Base-by-base conservation (phyloP, 2,113 vertebrate species). In the Gallinago jamesoni region DNA sequence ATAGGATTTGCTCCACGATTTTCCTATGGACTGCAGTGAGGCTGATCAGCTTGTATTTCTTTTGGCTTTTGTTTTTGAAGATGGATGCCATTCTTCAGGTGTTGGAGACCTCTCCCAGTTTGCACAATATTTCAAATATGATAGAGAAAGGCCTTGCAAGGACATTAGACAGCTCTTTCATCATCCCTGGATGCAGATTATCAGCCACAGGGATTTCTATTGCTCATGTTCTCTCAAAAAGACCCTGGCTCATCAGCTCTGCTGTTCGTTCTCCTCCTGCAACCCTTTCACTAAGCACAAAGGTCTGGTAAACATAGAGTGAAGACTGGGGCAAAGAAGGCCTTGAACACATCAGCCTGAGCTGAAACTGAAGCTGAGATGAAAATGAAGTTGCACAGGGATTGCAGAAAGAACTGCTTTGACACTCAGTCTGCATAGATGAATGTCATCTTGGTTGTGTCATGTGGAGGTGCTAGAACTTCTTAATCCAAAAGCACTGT, bases 381-480 rank as follows among this genome's bases (percentile, higher is more conserved):
- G 45, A 16, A 39, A 66, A 53, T 53, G 37, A 75, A 53, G 27
- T 52, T 43, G 8, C 47, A 39, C 1, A 2, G 43, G 30, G 13
- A 35, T 22, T 70, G 64, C 37, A 62, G 4, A 39, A 63, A 78
- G 53, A 64, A 28, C 0, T 4, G 21, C 14, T 57, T 57, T 55
- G 10, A 47, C 37, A 69, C 4, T 23, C 66, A 27, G 27, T 50
- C n/a, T 68, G 9, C 5, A 6, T 9, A 64, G 21, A 60, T 52
- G 13, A 74, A 66, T n/a, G 13, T 72, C 35, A 24, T 35, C 57
- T 84, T 41, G 17, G 11, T 16, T 60, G 20, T 28, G 28, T 73
- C 1, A 0, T 2, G 0, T 25, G 55, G 24, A 39, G 18, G 3
- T 76, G n/a, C 16, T 56, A 60, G 7, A 77, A 33, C 11, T 48